Evolutionary conservation across 2,113 vertebrate species (phyloP), one percentile per base, ranked within the genome.

Genomic region (Ariopsis seemanni): DNA sequence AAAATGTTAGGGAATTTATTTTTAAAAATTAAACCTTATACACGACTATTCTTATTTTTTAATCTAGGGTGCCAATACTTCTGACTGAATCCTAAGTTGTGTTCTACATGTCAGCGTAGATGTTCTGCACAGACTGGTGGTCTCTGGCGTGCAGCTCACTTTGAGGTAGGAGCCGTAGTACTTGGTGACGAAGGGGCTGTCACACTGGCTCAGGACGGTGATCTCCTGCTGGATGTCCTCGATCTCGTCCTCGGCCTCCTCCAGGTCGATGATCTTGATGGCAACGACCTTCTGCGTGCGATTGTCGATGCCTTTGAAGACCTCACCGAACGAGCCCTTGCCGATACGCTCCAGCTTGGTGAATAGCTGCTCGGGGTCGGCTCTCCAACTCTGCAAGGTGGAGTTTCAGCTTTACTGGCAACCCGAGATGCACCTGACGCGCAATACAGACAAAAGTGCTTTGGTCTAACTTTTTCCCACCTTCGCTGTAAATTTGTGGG

Each of bases 261-360:
- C 42, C 42, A 42, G 42, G 42, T 42, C 42, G 42, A 42, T 42
- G 42, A 42, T 42, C 42, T 42, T 42, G 42, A 42, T 99, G 93
- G 98, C 98, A 91, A 99, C 97, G 69, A 99, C 98, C 92, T 99
- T 99, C 95, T 99, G 98, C 88, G 97, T 98, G 94, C 97, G 97
- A 94, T 98, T 98, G 96, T 99, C 98, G 93, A 99, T 99, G 94
- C 98, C 98, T 95, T 99, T 99, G 94, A 99, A 99, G 89, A 99
- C 98, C 93, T 99, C 98, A 22, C 98, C 98, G 30, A 99, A 99
- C 5, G 98, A 99, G 69, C 98, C 98, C 91, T 99, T 99, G 88
- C 98, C 98, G 65, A 99, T 99, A 91, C 96, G 97, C 93, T 99
- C 97, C 91, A 99, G 95, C 93, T 99, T 99, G 53, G 97, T 98